Evolutionary conservation across 1,140 invertebrate species (phyloP).

Genomic region (Zaprionus vittiger): DNA sequence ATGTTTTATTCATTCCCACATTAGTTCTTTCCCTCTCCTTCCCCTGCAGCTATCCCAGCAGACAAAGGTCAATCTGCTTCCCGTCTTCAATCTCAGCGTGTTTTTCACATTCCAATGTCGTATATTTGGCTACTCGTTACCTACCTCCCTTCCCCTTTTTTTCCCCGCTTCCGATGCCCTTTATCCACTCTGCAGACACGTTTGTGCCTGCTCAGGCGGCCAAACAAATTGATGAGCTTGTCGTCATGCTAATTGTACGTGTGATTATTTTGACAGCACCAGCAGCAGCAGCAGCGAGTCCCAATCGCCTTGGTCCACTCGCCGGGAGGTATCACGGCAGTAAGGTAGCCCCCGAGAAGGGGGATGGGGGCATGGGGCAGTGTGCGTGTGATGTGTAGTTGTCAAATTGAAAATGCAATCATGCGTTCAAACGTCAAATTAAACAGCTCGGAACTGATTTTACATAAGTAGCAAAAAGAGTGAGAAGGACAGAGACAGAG

Average conservation of each 20-base stretch:
- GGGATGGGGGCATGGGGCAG: conserved; percentile 11
- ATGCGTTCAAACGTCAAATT: conserved; percentile 83
- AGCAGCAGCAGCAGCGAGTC: conserved; percentile 27
- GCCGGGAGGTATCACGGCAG: conserved; percentile 11
- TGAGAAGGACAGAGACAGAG: not conserved
- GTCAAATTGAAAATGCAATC: conserved; percentile 80
- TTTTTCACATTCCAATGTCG: not conserved
- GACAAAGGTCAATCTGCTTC: not conserved
- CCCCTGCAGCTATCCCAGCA: too few species aligned
- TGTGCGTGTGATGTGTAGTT: conserved; percentile 49
- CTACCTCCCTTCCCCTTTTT: not conserved
- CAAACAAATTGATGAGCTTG: conserved; percentile 72
- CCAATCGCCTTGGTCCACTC: conserved; percentile 25
- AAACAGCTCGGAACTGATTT: conserved; percentile 83
- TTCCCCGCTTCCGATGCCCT: not conserved
- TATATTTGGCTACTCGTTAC: not conserved
- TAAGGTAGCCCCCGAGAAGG: too few species aligned
- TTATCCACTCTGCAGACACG: not conserved
- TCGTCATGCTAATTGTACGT: conserved; percentile 83
- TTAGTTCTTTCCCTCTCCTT: too few species aligned
- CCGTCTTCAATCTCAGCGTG: conserved; percentile 4
- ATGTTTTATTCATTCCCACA: too few species aligned
- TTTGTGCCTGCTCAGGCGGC: not conserved
- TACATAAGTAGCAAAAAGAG: conserved; percentile 51
- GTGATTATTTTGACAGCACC: conserved; percentile 81